Evolutionary conservation across 2,113 vertebrate species (phyloP).

Genomic region (Xiphophorus hellerii): DNA sequence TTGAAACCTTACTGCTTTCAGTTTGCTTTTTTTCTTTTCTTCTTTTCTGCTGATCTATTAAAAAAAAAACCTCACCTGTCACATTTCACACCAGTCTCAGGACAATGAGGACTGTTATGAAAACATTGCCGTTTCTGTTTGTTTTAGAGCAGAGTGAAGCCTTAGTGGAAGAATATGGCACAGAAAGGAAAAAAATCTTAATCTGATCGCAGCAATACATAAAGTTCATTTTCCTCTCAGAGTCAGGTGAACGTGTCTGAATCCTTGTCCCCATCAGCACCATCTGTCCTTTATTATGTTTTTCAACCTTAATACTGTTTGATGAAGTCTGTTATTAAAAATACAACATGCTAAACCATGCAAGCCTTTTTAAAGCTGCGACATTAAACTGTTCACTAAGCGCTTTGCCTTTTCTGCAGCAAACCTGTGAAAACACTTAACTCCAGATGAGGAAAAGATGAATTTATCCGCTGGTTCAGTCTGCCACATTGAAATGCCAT

Average conservation of each 20-base stretch:
- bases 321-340: constrained; percentile 64
- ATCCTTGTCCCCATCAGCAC: constrained; percentile 44
- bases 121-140: constrained; percentile 77
- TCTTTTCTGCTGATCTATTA: constrained; percentile 7
- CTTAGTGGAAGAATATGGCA: constrained; percentile 55
- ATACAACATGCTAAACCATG: constrained; percentile 48
- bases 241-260: constrained; percentile 41
- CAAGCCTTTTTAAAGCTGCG: constrained; percentile 23
- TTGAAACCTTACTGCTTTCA: constrained; percentile 15
- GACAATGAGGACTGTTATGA: constrained; percentile 48
- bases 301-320: constrained; percentile 51
- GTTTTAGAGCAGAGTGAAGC: constrained; percentile 74
- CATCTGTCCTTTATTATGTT: constrained; percentile 33
- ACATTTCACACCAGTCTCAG: constrained; percentile 30
- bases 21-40: constrained; percentile 2
- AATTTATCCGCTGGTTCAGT: constrained; percentile 35
- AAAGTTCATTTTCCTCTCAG: constrained; percentile 43
- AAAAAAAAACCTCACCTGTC: constrained; percentile 28
- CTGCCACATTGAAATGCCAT: constrained; percentile 59
- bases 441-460: constrained; percentile 48
- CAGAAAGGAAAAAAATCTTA: constrained; percentile 35
- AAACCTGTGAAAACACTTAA: constrained; percentile 47
- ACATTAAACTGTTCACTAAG: constrained; percentile 7
- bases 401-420: background rate
- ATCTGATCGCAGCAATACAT: constrained; percentile 59